Percentiles rank a stretch among this genome's conserved stretches.
Evolutionary conservation across 2,113 vertebrate genomes (phyloP).

Genomic region (Myanophis thanlyinensis): DNA sequence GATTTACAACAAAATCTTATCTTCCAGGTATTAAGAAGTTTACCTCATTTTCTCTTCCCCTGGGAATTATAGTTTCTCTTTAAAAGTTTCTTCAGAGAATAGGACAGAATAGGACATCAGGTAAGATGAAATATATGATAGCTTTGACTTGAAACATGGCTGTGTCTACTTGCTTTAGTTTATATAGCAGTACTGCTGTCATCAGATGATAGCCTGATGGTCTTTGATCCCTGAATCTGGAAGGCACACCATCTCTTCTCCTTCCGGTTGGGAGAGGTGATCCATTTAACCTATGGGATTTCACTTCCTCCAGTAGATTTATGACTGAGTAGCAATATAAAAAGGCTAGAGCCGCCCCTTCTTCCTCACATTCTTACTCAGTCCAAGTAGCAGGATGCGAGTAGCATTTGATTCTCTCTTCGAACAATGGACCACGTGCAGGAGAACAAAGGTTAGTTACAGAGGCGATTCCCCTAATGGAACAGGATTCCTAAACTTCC

Average conservation of each 20-base stretch:
- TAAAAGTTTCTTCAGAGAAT: neutral
- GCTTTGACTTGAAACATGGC: neutral
- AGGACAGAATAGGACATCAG: neutral
- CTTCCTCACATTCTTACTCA: no score
- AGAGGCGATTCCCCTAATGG: no score
- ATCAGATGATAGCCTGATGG: neutral
- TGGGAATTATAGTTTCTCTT: slow-evolving; percentile 1
- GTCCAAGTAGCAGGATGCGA: no score
- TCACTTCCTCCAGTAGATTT: no score
- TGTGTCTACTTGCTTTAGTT: neutral
- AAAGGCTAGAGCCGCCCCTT: no score
- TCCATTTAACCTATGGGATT: no score
- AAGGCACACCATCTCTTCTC: neutral
- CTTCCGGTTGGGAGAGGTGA: no score
- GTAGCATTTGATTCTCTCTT: no score
- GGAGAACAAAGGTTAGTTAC: no score
- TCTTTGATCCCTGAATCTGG: neutral
- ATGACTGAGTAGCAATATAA: no score
- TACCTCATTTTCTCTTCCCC: neutral
- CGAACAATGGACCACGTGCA: no score
- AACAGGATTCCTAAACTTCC: no score
- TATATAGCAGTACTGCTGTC: neutral
- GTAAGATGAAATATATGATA: neutral
- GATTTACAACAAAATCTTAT: neutral
- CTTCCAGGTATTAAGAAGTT: slow-evolving; percentile 5